A percentile compares a stretch with the other conserved stretches of the same genome.
Conservation (phyloP, 2,888 invertebrate species). For the Cotesia congregata region DNA sequence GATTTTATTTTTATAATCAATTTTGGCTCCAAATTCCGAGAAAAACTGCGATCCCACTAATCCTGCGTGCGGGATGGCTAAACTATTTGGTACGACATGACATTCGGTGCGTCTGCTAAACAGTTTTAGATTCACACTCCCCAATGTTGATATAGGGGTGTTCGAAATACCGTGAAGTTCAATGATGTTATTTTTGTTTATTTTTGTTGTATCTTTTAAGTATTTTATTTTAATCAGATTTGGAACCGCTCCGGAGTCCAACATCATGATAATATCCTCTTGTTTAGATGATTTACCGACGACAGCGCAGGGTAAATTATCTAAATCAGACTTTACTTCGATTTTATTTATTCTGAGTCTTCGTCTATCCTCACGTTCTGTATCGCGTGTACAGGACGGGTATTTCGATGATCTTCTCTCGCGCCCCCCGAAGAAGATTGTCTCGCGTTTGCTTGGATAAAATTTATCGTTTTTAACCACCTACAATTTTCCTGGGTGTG, state of each 20-base stretch:
- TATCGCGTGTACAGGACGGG: constrained; percentile 22
- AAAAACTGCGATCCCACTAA: constrained; percentile 28
- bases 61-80: constrained; percentile 24
- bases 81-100: not conserved
- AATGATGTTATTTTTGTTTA: not conserved
- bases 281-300: not conserved
- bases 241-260: not conserved
- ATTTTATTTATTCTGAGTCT: not conserved
- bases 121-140: not conserved
- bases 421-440: not conserved
- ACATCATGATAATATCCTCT: not conserved
- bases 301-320: not conserved
- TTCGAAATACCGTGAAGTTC: not conserved
- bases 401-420: not conserved
- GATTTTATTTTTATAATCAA: not conserved
- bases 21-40: not conserved
- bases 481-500: not conserved
- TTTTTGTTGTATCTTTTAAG: not conserved
- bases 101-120: not conserved
- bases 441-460: too few species aligned
- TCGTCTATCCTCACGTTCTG: constrained; percentile 4
- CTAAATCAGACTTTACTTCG: not conserved
- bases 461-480: not conserved
- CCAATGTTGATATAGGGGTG: not conserved
- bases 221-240: constrained; percentile 6